Evolutionary conservation across 2,888 invertebrate genomes (phyloP), one percentile per base, ranked within the genome.

Genomic region (Dryomyza anilis): DNA sequence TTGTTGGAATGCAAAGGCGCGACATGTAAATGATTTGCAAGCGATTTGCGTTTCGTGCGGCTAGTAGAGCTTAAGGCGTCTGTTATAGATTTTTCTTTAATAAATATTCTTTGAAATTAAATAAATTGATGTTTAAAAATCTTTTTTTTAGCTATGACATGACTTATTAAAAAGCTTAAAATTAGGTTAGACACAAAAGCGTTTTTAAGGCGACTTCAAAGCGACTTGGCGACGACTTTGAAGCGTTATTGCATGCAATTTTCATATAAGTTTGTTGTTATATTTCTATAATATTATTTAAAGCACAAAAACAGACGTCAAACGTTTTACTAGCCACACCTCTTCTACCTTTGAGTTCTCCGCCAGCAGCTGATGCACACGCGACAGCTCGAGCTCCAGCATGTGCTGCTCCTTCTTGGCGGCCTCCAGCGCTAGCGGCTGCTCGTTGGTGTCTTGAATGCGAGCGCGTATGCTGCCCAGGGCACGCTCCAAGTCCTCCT

Each of bases 291-390:
- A 48, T 2, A 55, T 39, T 53, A 64, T 55, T 33, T 46, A 19
- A 64, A 56, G 67, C 58, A 72, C 58, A 72, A 72, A 73, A 72
- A 75, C 73, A 74, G 74, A 78, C 79, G 81, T 76, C 74, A 82
- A 85, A 79, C 79, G n/a, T 78, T 30, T 36, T 60, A 33, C 59
- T 59, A 59, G 23, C 19, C n/a, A n/a, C n/a, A 87, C 86, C 87
- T 86, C 85, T 85, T 85, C 86, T 88, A 93, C 93, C 90, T 94
- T 94, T 76, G 95, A 95, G 86, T 95, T 94, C 85, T 94, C 92
- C 70, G 95, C 94, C 77, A 96, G 84, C 85, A 95, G 89, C 69
- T 91, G 89, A 82, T 94, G 91, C 64, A 95, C 94, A 66, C 93
- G 86, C 70, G 92, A 91, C 69, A 96, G 83, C 81, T 96, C 95